Conservation (phyloP, 2,797 vertebrate genomes). For the Tympanoctomys barrerae region DNA sequence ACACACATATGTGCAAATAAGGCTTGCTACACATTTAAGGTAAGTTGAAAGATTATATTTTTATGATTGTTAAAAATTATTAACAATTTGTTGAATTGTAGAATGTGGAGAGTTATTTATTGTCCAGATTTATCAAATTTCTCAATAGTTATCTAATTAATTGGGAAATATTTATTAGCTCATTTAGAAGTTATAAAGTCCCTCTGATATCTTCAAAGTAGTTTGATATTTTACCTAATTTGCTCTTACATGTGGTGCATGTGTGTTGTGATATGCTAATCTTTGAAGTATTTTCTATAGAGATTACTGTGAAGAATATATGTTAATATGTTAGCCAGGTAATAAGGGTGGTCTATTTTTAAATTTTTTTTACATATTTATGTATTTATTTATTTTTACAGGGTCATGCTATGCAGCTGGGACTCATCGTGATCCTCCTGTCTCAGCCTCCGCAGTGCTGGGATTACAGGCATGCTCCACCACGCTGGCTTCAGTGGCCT, state of each 20-base stretch:
- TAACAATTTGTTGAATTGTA: background rate
- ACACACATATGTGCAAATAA: background rate
- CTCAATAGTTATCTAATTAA: constrained; percentile 76
- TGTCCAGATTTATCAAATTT: constrained; percentile 4
- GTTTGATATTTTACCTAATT: constrained; percentile 64
- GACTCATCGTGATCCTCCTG: no score
- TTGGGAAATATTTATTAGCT: constrained; percentile 59
- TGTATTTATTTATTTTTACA: no score
- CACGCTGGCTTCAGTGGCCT: no score
- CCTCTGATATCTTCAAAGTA: constrained; percentile 65
- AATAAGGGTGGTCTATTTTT: constrained; percentile 42
- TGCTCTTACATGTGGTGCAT: background rate
- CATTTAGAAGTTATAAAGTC: constrained; percentile 67
- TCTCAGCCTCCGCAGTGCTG: no score
- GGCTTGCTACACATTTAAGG: background rate
- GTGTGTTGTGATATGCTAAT: constrained; percentile 63
- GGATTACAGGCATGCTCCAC: no score
- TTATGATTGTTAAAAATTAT: no score
- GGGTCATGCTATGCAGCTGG: no score
- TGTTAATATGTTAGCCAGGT: constrained; percentile 51
- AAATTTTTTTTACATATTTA: no score
- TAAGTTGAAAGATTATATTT: constrained; percentile 50
- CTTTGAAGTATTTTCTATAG: constrained; percentile 15
- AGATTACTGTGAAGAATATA: constrained; percentile 70
- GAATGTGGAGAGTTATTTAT: constrained; percentile 38